These are phyloP conservation scores for Ispidina lecontei DNA, from an alignment of 2,797 vertebrate species.

Conservation along the genomic window DNA sequence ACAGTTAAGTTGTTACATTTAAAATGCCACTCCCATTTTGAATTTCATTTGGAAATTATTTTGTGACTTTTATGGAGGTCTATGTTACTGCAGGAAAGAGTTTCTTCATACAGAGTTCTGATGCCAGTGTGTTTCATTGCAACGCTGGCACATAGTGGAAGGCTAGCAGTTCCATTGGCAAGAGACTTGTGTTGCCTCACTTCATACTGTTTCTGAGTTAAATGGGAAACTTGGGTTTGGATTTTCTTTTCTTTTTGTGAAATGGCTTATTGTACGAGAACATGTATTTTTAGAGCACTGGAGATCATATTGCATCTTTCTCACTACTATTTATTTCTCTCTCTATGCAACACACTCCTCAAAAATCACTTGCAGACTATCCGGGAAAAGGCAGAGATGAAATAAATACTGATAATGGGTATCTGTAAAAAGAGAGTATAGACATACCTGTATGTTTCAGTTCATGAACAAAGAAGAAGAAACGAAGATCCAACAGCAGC, in stretches of 20 bases:
- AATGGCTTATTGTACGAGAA: neutral
- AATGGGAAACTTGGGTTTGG: neutral
- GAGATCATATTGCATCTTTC: neutral
- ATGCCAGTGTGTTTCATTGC: neutral
- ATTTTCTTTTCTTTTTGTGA: neutral
- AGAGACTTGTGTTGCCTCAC: neutral
- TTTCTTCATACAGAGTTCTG: neutral
- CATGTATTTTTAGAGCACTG: neutral
- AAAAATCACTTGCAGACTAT: neutral
- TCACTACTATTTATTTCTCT: neutral
- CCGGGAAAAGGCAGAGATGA: neutral
- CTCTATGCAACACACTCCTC: neutral
- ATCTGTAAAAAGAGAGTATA: neutral
- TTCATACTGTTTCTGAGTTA: neutral
- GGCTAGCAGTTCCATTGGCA: neutral
- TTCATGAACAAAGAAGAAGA: neutral
- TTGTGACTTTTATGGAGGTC: neutral
- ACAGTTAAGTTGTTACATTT: neutral
- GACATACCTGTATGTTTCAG: constrained; percentile 37
- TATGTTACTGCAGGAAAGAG: neutral
- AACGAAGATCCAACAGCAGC: neutral
- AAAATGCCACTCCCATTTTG: neutral
- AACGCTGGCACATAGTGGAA: neutral
- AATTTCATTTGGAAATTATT: neutral
- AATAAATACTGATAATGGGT: neutral